These are phyloP conservation scores for Protophormia terraenovae DNA, from an alignment of 2,888 invertebrate species.

Conservation along the genomic window DNA sequence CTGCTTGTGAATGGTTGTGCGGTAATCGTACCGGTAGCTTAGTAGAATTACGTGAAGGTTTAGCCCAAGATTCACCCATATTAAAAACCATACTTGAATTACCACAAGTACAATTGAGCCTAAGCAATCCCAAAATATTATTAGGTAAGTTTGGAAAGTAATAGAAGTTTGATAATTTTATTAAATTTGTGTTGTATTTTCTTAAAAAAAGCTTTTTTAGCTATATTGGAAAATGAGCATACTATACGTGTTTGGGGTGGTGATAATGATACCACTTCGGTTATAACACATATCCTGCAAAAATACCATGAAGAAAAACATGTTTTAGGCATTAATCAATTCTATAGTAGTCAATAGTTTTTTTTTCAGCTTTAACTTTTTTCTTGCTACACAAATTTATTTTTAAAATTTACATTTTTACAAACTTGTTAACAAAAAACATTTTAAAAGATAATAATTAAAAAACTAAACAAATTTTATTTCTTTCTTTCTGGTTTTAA, in stretches of 20 bases:
- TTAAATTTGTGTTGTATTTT: no score
- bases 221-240: constrained; percentile 85
- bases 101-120: constrained; percentile 85
- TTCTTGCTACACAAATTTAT: neutral
- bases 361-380: no score
- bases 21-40: constrained; percentile 83
- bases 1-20: constrained; percentile 86
- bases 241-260: constrained; percentile 85
- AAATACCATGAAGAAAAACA: constrained; percentile 86
- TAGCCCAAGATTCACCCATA: constrained; percentile 84
- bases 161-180: no score
- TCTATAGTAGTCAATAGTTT: constrained; percentile 78
- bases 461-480: constrained; percentile 1
- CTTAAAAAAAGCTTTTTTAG: constrained; percentile 83
- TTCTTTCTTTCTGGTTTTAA: neutral
- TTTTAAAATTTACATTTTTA: neutral
- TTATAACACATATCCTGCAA: constrained; percentile 86
- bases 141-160: constrained; percentile 83
- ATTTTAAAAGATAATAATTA: no score
- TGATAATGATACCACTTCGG: constrained; percentile 86
- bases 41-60: constrained; percentile 83
- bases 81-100: constrained; percentile 85
- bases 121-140: constrained; percentile 85
- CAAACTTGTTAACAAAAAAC: constrained; percentile 29
- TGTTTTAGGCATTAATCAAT: constrained; percentile 83